Base-by-base conservation (phyloP, 2,113 vertebrate genomes). In the Recurvirostra avosetta region DNA sequence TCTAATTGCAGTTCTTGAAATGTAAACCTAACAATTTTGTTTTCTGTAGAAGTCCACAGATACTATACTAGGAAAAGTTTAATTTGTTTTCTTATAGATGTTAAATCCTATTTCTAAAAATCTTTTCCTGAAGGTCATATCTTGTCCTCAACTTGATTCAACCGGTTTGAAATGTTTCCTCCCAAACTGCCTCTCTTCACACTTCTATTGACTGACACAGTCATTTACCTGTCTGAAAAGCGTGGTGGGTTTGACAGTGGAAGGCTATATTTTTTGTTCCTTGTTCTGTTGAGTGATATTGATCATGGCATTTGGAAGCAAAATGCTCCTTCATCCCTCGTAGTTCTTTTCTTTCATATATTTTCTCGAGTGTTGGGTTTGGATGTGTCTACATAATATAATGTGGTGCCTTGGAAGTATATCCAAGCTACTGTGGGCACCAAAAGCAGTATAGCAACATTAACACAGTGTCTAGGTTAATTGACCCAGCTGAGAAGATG, bases 1-100 rank as follows among this genome's bases (percentile, higher is more conserved):
- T 81, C 41, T 65, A 61, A 86, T 94, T 95, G 55, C 49, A 95
- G 67, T 82, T 93, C 78, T 61, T 90, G 29, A 65, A 49, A 17
- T 17, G 21, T 73, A 88, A 96, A 93, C 50, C 80, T 84, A 36
- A 36, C 13, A 91, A 68, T 86, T 90, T 74, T 62, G 38, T 85
- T 95, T 97, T 67, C 45, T 90, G 63, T 59, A 74, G 21, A 43
- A 70, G 30, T 20, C 71, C 85, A 78, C 36, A 80, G 40, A 80
- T 77, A 18, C 55, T 63, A 36, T 56, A 36, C 38, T 38, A 38
- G 36, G 32, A 68, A 41, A 92, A 86, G n/a, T 67, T 96, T 70
- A 55, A 59, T 95, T 77, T 91, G 11, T 90, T 96, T 90, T 95
- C 90, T 94, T 78, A 40, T 36, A 76, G 52, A 45, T 75, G 32